Conservation (phyloP, 2,797 vertebrate genomes). For the Brachyalestes nurse region DNA sequence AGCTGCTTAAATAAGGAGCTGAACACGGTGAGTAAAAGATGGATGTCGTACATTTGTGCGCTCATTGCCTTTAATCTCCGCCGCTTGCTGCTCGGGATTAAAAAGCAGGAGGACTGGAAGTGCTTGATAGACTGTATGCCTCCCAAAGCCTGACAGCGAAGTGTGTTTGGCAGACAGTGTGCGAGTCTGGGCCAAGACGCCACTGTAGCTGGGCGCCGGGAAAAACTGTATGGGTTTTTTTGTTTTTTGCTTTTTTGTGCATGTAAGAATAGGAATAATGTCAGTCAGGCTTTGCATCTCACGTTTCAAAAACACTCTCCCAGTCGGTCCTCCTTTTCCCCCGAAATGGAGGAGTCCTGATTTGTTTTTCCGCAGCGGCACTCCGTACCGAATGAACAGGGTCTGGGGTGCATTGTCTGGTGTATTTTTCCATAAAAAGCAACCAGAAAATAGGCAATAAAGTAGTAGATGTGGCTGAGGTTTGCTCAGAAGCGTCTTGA, state of each 20-base stretch:
- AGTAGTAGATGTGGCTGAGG: constrained; percentile 29
- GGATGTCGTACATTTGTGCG: constrained; percentile 49
- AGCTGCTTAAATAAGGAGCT: constrained; percentile 77
- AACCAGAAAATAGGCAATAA: constrained; percentile 43
- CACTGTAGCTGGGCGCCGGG: constrained; percentile 42
- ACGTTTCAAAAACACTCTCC: constrained; percentile 30
- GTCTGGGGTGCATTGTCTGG: background rate
- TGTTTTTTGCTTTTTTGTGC: background rate
- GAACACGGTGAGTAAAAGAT: constrained; percentile 73
- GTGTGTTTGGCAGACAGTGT: constrained; percentile 56
- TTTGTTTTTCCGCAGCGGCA: constrained; percentile 17
- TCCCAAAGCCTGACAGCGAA: constrained; percentile 58
- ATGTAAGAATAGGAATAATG: constrained; percentile 50
- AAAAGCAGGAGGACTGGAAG: constrained; percentile 54
- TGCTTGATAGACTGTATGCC: constrained; percentile 57
- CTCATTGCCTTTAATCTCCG: constrained; percentile 57
- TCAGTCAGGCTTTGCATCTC: constrained; percentile 49
- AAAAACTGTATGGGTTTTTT: constrained; percentile 33
- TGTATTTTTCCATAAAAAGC: background rate
- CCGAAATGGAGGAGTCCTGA: constrained; percentile 26
- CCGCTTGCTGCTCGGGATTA: constrained; percentile 53
- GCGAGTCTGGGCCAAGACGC: constrained; percentile 40
- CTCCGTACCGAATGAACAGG: background rate
- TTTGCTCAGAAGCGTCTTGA: constrained; percentile 33
- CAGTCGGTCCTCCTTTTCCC: background rate